Conservation (phyloP, 2,888 invertebrate species). For the Himalopsyche tibetana region DNA sequence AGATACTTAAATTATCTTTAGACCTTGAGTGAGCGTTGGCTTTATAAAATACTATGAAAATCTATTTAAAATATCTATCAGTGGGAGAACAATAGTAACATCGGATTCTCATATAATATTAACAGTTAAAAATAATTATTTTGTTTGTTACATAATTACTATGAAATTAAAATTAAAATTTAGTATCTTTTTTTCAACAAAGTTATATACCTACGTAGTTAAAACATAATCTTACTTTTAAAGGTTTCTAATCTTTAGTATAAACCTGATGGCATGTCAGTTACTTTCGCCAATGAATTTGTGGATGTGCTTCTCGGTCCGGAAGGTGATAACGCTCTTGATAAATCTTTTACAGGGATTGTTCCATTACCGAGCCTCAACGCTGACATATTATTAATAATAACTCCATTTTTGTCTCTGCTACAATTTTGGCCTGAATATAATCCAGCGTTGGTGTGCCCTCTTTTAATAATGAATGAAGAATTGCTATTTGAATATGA, state of each 20-base stretch:
- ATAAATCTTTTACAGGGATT: constrained; percentile 73
- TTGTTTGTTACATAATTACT: neutral
- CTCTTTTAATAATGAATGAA: constrained; percentile 79
- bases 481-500: constrained; percentile 69
- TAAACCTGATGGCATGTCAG: constrained; percentile 85
- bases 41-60: neutral
- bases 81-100: neutral
- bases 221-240: neutral
- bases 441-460: constrained; percentile 80
- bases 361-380: constrained; percentile 70
- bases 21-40: neutral
- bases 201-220: neutral
- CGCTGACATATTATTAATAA: constrained; percentile 75
- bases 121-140: neutral
- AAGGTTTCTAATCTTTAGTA: constrained; percentile 73
- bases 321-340: constrained; percentile 73
- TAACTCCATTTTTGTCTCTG: constrained; percentile 74
- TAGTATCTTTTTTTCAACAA: neutral
- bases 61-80: neutral
- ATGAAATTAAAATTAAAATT: neutral
- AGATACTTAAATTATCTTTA: neutral
- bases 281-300: constrained; percentile 78
- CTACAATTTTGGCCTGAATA: constrained; percentile 79
- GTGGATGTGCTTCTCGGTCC: constrained; percentile 69
- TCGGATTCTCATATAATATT: neutral